Conservation (phyloP, 64 coral and sea anemone species). For the Montipora efflorescens region DNA sequence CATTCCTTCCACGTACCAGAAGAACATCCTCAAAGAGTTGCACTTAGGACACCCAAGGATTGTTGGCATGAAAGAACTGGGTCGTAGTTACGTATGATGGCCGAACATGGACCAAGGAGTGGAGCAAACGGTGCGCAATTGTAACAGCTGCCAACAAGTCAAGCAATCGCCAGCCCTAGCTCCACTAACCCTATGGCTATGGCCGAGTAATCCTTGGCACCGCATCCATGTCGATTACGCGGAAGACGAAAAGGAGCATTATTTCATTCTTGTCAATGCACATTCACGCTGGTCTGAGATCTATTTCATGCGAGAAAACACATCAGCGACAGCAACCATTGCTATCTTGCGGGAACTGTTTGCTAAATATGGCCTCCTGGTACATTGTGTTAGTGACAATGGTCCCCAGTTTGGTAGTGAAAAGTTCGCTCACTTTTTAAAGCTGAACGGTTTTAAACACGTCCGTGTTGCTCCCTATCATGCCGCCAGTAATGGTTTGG, state of each 20-base stretch:
- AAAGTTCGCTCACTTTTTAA: background rate
- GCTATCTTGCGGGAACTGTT: background rate
- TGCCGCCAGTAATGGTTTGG: no score
- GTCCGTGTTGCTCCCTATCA: background rate
- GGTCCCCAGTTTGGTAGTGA: no score
- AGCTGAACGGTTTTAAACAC: slow-evolving; percentile 37
- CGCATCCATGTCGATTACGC: no score
- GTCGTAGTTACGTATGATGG: no score
- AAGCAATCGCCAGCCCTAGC: slow-evolving; percentile 36
- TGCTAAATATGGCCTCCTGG: no score
- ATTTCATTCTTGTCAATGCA: slow-evolving; percentile 20
- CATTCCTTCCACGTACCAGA: no score
- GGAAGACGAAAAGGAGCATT: background rate
- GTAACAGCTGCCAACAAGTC: slow-evolving; percentile 31
- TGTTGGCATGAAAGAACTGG: no score
- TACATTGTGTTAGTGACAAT: no score
- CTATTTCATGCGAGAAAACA: background rate
- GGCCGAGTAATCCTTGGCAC: no score
- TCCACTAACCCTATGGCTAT: slow-evolving; percentile 1
- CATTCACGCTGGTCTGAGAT: slow-evolving; percentile 17
- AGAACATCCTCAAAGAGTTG: no score
- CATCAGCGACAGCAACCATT: background rate
- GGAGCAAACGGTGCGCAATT: slow-evolving; percentile 5
- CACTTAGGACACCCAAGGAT: no score
- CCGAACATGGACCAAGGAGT: background rate